Conservation (phyloP, 53 echinoderm and acorn worm species). For the Paracentrotus lividus region DNA sequence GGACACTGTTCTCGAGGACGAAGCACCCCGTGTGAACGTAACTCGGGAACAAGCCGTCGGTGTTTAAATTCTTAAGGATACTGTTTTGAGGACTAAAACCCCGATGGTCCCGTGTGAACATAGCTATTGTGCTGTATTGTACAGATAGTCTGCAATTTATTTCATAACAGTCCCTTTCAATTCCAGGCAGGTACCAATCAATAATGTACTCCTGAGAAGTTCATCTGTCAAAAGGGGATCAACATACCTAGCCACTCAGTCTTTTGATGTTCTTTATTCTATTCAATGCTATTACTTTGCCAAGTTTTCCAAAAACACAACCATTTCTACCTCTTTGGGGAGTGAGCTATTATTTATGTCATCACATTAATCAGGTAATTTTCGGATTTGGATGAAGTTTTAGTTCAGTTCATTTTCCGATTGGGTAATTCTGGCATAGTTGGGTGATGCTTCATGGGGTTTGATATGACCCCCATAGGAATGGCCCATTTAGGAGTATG, state of each 20-base stretch:
- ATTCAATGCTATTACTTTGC: background rate
- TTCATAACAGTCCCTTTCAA: no score
- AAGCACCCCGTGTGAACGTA: no score
- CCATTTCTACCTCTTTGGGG: background rate
- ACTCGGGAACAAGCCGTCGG: no score
- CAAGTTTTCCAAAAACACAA: background rate
- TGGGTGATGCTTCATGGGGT: constrained; percentile 54
- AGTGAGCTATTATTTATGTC: background rate
- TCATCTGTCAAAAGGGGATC: background rate
- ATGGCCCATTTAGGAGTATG: background rate
- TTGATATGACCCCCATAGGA: constrained; percentile 35
- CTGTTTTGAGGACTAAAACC: no score
- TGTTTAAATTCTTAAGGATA: no score
- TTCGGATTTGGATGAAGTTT: background rate
- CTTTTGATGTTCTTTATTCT: background rate
- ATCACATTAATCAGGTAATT: background rate
- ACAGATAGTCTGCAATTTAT: no score
- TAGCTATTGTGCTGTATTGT: no score
- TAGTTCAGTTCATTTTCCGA: constrained; percentile 12
- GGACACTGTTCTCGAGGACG: no score
- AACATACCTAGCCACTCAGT: background rate
- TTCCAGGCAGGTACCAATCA: no score
- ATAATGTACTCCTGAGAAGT: no score
- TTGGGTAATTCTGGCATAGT: constrained; percentile 1
- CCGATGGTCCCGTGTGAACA: no score